These are phyloP conservation scores for Cygnus olor DNA, from an alignment of 2,797 vertebrate genomes.

Conservation along the genomic window DNA sequence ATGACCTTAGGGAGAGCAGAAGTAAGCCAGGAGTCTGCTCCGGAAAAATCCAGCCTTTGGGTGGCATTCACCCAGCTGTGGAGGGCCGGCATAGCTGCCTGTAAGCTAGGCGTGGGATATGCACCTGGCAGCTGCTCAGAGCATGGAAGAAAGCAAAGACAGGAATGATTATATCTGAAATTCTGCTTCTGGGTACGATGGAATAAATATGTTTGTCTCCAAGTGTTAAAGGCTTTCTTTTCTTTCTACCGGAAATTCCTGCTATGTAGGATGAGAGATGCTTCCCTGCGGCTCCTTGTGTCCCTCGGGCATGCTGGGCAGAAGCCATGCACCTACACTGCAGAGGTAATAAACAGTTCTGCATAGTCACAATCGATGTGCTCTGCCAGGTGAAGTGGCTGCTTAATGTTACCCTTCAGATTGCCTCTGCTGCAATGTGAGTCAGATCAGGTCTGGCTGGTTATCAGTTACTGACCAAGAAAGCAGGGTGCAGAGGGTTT, in stretches of 20 bases:
- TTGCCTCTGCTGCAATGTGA: neutral
- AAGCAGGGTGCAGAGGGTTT: constrained; percentile 1
- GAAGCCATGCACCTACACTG: neutral
- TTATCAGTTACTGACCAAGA: neutral
- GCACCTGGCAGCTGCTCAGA: neutral
- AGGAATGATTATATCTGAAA: neutral
- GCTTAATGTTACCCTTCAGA: neutral
- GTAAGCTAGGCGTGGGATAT: neutral
- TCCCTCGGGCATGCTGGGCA: neutral
- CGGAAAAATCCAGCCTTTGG: neutral
- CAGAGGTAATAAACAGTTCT: neutral
- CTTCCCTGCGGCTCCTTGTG: neutral
- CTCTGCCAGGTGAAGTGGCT: neutral
- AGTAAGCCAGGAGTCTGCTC: neutral
- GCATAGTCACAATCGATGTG: neutral
- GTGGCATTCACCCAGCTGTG: neutral
- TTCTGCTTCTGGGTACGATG: neutral
- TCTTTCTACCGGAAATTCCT: neutral
- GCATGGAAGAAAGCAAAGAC: neutral
- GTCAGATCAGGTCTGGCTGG: neutral
- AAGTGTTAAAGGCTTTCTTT: neutral
- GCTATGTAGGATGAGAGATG: neutral
- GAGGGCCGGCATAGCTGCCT: neutral
- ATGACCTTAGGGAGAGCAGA: neutral
- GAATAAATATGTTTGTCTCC: neutral